Evolutionary conservation across 1,140 invertebrate species (phyloP).

Genomic region (Trinorchestia longiramus): DNA sequence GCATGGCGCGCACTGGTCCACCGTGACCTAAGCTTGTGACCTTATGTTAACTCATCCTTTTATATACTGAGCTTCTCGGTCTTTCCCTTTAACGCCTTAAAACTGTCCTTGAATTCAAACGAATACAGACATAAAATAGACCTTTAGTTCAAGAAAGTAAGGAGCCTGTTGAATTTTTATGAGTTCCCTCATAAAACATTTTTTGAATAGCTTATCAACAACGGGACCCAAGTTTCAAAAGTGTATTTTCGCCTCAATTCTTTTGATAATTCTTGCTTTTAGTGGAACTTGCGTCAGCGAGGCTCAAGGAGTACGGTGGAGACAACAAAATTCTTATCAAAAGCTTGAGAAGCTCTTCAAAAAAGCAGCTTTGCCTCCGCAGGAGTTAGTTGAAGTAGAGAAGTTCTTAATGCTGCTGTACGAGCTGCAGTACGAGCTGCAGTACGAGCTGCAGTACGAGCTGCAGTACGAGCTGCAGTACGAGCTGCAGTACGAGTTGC

Average conservation of each 20-base stretch:
- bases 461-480: background rate
- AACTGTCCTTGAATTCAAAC: background rate
- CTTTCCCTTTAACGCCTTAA: background rate
- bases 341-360: too few species aligned
- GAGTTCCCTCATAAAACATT: background rate
- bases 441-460: too few species aligned
- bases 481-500: background rate
- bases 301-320: too few species aligned
- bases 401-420: too few species aligned
- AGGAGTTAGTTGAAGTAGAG: too few species aligned
- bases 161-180: background rate
- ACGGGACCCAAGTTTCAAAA: background rate
- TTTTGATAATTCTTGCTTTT: too few species aligned
- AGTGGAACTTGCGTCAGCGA: too few species aligned
- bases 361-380: too few species aligned
- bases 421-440: background rate
- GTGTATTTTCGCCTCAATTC: background rate
- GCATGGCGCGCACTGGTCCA: background rate
- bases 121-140: background rate
- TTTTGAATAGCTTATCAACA: background rate
- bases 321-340: too few species aligned
- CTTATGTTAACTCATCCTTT: background rate
- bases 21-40: background rate
- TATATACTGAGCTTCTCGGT: background rate
- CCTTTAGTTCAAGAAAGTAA: background rate